Percentiles rank a stretch among this genome's conserved stretches.
phyloP scores from a whole-genome alignment of 2,797 vertebrate species.

The Typhlichthys eigenmanni region DNA sequence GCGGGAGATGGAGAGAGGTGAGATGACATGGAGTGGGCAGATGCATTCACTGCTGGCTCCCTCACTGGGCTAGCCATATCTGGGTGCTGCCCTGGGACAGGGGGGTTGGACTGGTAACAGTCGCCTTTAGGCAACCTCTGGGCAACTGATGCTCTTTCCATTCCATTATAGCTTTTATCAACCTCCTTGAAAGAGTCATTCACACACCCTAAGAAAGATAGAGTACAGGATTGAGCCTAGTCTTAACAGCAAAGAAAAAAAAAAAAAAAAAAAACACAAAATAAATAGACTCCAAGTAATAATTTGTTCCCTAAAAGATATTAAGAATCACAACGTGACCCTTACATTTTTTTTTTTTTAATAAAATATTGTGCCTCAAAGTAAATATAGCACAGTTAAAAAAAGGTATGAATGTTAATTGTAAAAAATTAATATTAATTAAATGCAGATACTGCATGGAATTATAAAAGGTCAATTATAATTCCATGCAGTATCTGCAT shows the following conservation, averaged over 20 bases:
- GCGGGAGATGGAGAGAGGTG: conserved; percentile 42
- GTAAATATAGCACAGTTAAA: no score
- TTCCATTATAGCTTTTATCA: conserved; percentile 65
- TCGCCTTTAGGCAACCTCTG: conserved; percentile 61
- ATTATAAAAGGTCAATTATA: no score
- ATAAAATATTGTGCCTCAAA: no score
- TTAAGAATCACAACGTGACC: no score
- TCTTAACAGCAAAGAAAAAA: not conserved
- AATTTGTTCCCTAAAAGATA: no score
- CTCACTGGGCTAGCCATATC: conserved; percentile 51
- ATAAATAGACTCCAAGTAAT: no score
- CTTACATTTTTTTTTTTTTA: no score
- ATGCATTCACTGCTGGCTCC: conserved; percentile 50
- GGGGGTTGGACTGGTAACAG: conserved; percentile 51
- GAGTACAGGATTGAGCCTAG: not conserved
- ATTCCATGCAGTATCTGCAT: no score
- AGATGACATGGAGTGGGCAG: conserved; percentile 41
- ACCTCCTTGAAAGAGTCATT: conserved; percentile 66
- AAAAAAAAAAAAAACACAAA: not conserved
- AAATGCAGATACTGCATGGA: no score
- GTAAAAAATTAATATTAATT: no score
- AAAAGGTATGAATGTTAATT: no score
- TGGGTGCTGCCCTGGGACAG: conserved; percentile 45
- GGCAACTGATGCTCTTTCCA: conserved; percentile 57
- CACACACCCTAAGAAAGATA: conserved; percentile 52